A percentile compares a stretch with the other conserved stretches of the same genome.
Evolutionary conservation across 1,140 invertebrate genomes (phyloP).

Genomic region (Diprion similis): DNA sequence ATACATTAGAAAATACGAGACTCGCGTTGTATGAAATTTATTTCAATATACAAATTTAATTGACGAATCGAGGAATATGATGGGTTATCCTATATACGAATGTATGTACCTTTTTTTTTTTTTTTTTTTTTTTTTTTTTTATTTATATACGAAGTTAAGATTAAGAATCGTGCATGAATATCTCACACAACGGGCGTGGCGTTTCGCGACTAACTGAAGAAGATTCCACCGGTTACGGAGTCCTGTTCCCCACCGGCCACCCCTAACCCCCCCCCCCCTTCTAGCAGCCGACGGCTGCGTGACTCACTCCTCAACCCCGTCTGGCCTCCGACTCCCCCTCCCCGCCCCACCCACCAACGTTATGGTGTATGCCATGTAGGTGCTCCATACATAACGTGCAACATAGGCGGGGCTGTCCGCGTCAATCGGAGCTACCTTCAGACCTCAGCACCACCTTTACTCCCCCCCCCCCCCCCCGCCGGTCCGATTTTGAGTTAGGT

Average conservation of each 20-base stretch:
- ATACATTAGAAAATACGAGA: background rate
- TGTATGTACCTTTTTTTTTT: background rate
- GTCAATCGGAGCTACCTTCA: no score
- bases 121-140: background rate
- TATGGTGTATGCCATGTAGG: background rate
- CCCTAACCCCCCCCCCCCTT: conserved; percentile 6
- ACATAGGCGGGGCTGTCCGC: background rate
- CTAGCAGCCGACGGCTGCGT: conserved; percentile 5
- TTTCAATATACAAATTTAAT: no score
- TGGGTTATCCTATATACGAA: background rate
- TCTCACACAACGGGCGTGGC: conserved; percentile 52
- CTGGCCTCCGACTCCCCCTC: background rate
- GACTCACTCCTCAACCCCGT: conserved; percentile 12
- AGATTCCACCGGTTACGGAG: conserved; percentile 24
- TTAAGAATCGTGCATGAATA: background rate
- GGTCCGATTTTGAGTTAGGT: no score
- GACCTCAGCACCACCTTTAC: no score
- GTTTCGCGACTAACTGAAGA: conserved; percentile 58
- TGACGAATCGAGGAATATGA: no score
- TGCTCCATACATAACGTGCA: background rate
- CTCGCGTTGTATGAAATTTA: no score
- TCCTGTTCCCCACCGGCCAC: conserved; percentile 12
- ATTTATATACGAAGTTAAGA: background rate
- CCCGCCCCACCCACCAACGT: background rate
- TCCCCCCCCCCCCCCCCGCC: no score